Evolutionary conservation across 2,113 vertebrate species (phyloP).

Genomic region (Myiopsitta monachus): DNA sequence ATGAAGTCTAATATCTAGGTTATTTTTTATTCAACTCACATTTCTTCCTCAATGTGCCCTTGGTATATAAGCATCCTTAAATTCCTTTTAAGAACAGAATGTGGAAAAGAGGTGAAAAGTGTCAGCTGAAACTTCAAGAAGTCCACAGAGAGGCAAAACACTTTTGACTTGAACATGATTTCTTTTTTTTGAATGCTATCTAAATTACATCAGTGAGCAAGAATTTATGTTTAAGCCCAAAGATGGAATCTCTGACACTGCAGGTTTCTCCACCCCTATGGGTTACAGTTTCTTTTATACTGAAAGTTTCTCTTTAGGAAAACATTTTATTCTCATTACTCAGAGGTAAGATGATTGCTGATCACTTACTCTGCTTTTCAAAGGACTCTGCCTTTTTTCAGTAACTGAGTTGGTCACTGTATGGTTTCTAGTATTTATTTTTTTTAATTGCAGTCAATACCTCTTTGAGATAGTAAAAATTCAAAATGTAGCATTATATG

Average conservation of each 20-base stretch:
- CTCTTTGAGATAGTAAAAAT: background rate
- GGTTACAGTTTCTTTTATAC: background rate
- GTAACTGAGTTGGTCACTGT: background rate
- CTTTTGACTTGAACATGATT: accelerated
- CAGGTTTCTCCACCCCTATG: background rate
- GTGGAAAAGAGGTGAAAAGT: background rate
- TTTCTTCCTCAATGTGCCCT: background rate
- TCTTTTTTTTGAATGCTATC: background rate
- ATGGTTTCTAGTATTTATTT: background rate
- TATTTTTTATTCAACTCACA: background rate
- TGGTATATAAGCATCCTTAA: background rate
- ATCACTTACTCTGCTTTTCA: background rate
- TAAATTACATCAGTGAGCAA: background rate
- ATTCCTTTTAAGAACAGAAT: background rate
- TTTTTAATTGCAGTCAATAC: background rate
- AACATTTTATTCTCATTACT: background rate
- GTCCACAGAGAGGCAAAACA: background rate
- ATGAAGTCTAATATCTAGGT: background rate
- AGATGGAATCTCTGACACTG: background rate
- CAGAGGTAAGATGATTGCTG: background rate
- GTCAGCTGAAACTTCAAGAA: background rate
- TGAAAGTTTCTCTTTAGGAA: background rate
- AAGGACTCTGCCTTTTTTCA: background rate
- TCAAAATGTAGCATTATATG: background rate
- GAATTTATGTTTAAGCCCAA: background rate